Conservation (phyloP, 2,888 invertebrate genomes). For the Anoncus sp. region DNA sequence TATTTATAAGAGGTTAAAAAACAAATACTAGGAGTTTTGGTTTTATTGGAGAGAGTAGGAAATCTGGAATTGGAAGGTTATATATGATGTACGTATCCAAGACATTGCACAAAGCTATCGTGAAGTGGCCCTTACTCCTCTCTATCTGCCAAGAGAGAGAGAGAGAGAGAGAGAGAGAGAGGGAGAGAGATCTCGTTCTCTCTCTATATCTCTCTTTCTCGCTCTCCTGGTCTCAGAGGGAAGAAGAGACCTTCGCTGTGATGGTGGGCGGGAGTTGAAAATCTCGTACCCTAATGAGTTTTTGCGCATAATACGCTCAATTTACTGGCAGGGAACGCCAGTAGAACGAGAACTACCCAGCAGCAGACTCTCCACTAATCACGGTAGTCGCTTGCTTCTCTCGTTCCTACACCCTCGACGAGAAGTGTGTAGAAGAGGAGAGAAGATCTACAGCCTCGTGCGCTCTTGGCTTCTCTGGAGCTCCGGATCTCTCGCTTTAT, state of each 20-base stretch:
- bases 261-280: constrained; percentile 36
- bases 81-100: constrained; percentile 15
- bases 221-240: neutral
- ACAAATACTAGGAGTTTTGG: neutral
- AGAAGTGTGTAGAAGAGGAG: constrained; percentile 32
- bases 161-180: no score
- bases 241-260: constrained; percentile 33
- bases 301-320: constrained; percentile 71
- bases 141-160: constrained; percentile 5
- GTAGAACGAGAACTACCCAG: constrained; percentile 48
- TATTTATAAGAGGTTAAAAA: neutral
- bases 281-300: constrained; percentile 67
- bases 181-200: no score
- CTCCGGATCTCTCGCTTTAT: neutral
- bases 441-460: constrained; percentile 40
- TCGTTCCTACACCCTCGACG: constrained; percentile 39
- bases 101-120: constrained; percentile 21
- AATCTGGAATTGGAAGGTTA: neutral
- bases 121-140: constrained; percentile 5
- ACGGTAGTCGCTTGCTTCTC: constrained; percentile 43
- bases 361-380: constrained; percentile 49
- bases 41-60: constrained; percentile 1
- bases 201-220: constrained; percentile 31
- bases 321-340: constrained; percentile 62
- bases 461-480: constrained; percentile 13